Percentiles rank a stretch among this genome's conserved stretches.
Conservation (phyloP, 2,113 vertebrate species). For the Marcusenius ussheri region DNA sequence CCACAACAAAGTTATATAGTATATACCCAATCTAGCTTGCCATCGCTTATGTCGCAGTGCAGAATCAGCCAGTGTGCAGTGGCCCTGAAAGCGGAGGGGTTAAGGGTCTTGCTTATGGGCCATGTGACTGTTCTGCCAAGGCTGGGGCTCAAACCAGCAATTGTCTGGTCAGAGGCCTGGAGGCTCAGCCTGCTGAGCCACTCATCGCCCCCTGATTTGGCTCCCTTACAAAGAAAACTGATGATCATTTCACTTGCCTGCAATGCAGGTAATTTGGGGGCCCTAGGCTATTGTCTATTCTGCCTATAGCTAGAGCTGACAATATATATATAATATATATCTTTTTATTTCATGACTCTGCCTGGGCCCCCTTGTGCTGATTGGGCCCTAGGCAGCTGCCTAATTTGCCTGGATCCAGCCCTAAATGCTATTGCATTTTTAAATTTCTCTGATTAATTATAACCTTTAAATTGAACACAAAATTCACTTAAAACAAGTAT, state of each 20-base stretch:
- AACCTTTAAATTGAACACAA: neutral
- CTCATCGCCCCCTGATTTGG: neutral
- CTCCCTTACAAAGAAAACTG: neutral
- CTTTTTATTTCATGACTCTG: neutral
- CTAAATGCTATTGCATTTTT: neutral
- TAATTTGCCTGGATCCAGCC: neutral
- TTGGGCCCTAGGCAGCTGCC: neutral
- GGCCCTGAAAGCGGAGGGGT: neutral
- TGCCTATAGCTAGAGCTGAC: neutral
- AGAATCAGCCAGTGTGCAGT: neutral
- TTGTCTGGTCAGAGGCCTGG: neutral
- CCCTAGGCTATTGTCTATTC: neutral
- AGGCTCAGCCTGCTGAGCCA: neutral
- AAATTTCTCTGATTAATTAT: neutral
- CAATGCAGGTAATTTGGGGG: neutral
- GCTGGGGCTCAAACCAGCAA: neutral
- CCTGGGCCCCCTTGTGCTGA: neutral
- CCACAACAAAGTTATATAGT: neutral
- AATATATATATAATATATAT: neutral
- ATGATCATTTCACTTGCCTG: neutral
- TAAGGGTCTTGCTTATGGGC: neutral
- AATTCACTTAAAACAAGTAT: neutral
- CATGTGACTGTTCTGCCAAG: neutral
- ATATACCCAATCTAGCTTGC: neutral
- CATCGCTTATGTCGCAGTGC: neutral